Evolutionary conservation across 2,113 vertebrate genomes (phyloP).

Genomic region (Lophius piscatorius): DNA sequence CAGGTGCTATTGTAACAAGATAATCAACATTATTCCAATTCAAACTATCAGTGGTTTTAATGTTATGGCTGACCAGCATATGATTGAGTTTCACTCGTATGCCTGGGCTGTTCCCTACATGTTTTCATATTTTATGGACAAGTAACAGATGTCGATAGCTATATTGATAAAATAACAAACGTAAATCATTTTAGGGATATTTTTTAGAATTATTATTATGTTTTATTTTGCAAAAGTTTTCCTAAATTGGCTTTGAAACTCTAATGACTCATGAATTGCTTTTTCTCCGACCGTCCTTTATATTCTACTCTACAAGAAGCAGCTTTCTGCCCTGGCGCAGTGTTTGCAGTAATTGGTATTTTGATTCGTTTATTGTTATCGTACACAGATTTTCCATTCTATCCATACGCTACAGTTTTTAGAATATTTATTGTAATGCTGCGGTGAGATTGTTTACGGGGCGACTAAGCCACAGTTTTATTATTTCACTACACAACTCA

Average conservation of each 20-base stretch:
- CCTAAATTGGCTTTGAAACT: constrained; percentile 16
- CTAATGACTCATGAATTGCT: constrained; percentile 27
- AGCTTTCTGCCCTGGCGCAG: constrained; percentile 1
- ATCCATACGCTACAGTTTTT: constrained; percentile 1
- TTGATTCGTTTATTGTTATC: constrained; percentile 12
- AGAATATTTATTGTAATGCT: neutral
- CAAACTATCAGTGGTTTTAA: no score
- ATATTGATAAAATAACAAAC: constrained; percentile 10
- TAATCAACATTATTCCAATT: no score
- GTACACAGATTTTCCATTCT: constrained; percentile 17
- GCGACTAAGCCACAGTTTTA: constrained; percentile 4
- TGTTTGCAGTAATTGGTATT: constrained; percentile 20
- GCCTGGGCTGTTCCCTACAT: no score
- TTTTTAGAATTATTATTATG: neutral
- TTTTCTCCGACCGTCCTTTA: constrained; percentile 12
- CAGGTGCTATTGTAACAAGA: no score
- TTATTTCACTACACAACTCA: constrained; percentile 5
- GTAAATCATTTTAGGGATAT: neutral
- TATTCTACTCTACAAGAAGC: neutral
- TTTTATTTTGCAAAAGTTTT: neutral
- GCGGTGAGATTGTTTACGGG: constrained; percentile 1
- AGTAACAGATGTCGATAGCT: neutral
- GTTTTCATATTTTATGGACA: neutral
- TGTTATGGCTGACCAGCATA: no score
- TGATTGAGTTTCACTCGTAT: neutral